Percentiles rank a stretch among this genome's conserved stretches.
These are phyloP conservation scores for Ceratina australensis DNA, from an alignment of 1,140 invertebrate genomes.

Conservation along the genomic window DNA sequence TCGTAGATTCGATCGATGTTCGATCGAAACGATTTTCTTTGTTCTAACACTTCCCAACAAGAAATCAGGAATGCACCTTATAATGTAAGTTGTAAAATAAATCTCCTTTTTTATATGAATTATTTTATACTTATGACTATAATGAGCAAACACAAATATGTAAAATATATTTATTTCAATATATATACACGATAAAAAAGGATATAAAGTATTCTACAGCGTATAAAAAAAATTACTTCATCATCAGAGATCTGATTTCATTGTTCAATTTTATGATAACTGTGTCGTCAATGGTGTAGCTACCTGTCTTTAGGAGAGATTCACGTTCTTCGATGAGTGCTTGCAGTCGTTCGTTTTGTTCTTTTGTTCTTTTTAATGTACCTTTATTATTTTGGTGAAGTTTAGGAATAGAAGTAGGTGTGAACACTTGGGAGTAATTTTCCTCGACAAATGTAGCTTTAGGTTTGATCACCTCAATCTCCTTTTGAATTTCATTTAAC, in stretches of 20 bases:
- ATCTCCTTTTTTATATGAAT: neutral
- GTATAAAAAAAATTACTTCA: constrained; percentile 36
- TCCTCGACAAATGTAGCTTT: constrained; percentile 57
- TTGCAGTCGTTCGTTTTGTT: constrained; percentile 65
- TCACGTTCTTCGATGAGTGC: constrained; percentile 71
- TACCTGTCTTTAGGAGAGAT: constrained; percentile 71
- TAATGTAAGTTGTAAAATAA: neutral
- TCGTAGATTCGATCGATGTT: constrained; percentile 81
- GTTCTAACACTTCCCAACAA: neutral
- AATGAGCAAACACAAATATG: neutral
- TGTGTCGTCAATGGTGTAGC: constrained; percentile 75
- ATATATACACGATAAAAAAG: constrained; percentile 18
- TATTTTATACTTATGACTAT: neutral
- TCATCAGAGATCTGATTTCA: constrained; percentile 69
- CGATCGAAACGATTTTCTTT: constrained; percentile 62
- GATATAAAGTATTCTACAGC: constrained; percentile 19
- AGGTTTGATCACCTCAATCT: constrained; percentile 70
- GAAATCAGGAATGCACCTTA: neutral
- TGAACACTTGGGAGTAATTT: constrained; percentile 54
- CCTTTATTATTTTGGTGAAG: constrained; percentile 29
- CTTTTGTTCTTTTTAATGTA: constrained; percentile 49
- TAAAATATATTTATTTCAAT: constrained; percentile 54
- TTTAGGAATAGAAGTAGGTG: constrained; percentile 48
- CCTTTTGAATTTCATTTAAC: constrained; percentile 70
- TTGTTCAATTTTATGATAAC: constrained; percentile 71